phyloP scores from a whole-genome alignment of 2,888 invertebrate species.

The Mactromeris polynyma region DNA sequence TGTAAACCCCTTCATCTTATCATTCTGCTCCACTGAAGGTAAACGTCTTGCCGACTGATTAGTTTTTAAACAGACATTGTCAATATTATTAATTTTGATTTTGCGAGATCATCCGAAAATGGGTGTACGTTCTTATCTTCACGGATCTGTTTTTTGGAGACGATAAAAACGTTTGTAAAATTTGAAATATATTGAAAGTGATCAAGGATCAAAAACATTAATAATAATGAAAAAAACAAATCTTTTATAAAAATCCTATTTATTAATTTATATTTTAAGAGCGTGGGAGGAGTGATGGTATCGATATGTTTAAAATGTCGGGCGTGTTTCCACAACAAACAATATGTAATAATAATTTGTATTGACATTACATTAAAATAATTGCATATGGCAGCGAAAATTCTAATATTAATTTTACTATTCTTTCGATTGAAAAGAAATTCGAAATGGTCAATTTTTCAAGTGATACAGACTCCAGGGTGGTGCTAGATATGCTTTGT shows the following conservation, averaged over 20 bases:
- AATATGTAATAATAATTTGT: not conserved
- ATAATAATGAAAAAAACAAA: constrained; percentile 6
- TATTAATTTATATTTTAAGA: not conserved
- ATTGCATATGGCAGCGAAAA: constrained; percentile 2
- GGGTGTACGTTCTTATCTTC: no score
- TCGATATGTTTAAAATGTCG: not conserved
- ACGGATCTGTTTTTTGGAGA: no score
- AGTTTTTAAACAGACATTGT: no score
- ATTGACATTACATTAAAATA: not conserved
- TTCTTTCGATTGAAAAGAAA: not conserved
- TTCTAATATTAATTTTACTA: not conserved
- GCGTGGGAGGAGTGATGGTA: not conserved
- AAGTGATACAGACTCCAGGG: not conserved
- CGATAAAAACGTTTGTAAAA: no score
- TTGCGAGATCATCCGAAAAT: no score
- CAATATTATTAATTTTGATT: no score
- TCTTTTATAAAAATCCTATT: not conserved
- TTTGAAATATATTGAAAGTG: no score
- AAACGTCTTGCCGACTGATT: no score
- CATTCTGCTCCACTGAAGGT: no score
- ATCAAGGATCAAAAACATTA: no score
- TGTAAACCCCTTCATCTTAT: no score
- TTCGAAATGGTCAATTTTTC: not conserved
- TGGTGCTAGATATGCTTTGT: not conserved
- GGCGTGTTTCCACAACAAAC: not conserved